These are phyloP conservation scores for Drosophila teissieri DNA, from an alignment of 1,140 invertebrate genomes.

Conservation along the genomic window DNA sequence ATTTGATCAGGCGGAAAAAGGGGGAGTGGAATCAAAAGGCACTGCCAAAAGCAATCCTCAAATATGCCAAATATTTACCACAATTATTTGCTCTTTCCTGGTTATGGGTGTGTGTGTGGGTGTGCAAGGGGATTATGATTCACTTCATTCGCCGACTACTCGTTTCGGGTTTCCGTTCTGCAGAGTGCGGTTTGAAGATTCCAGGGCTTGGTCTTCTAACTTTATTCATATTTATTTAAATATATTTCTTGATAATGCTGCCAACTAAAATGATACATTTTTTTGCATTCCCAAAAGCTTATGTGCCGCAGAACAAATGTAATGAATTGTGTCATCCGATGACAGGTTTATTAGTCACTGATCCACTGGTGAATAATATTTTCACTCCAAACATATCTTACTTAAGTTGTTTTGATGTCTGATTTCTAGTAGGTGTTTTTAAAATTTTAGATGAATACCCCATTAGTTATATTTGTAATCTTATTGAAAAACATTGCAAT, in stretches of 20 bases:
- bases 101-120: background rate
- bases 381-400: background rate
- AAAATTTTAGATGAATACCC: too few species aligned
- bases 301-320: background rate
- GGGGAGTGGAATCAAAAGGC: slow-evolving; percentile 50
- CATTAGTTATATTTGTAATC: too few species aligned
- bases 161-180: background rate
- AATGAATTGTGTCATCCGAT: background rate
- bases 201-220: background rate
- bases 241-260: too few species aligned
- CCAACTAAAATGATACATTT: background rate
- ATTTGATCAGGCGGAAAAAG: slow-evolving; percentile 13
- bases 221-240: too few species aligned
- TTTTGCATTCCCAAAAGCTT: background rate
- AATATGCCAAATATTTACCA: slow-evolving; percentile 77
- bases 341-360: slow-evolving; percentile 4
- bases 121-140: slow-evolving; percentile 48
- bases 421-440: background rate
- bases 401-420: background rate
- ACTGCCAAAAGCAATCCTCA: slow-evolving; percentile 70
- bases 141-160: slow-evolving; percentile 27
- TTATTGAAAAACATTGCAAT: too few species aligned
- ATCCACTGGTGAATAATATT: background rate
- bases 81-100: slow-evolving; percentile 55
- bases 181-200: slow-evolving; percentile 5